Conservation (phyloP, 2,888 invertebrate genomes). For the Oscheius onirici region DNA sequence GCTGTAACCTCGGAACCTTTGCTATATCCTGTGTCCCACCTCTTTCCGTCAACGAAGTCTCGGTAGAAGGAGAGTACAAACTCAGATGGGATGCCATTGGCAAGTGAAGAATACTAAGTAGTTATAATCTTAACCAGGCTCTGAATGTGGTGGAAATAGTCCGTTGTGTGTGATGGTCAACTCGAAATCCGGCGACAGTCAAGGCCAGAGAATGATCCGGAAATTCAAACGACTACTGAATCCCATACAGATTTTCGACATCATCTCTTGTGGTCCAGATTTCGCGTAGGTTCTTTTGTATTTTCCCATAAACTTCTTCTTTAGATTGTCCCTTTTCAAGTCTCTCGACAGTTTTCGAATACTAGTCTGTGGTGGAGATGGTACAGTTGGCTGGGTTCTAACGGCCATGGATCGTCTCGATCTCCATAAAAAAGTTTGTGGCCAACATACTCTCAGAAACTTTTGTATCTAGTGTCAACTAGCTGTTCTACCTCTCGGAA, state of each 20-base stretch:
- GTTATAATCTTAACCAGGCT: slow-evolving; percentile 19
- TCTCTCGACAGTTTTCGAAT: slow-evolving; percentile 95
- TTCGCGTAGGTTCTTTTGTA: slow-evolving; percentile 79
- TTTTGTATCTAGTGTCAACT: slow-evolving; percentile 83
- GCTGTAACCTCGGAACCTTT: slow-evolving; percentile 87
- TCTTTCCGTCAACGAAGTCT: slow-evolving; percentile 78
- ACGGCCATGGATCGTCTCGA: slow-evolving; percentile 93
- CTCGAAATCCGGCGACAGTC: slow-evolving; percentile 96
- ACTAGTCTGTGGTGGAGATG: slow-evolving; percentile 95
- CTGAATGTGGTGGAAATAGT: slow-evolving; percentile 51
- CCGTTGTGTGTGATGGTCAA: slow-evolving; percentile 96
- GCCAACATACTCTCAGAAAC: background rate
- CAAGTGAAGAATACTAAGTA: background rate
- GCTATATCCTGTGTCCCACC: slow-evolving; percentile 93
- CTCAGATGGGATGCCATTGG: slow-evolving; percentile 51
- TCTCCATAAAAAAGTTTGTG: slow-evolving; percentile 77
- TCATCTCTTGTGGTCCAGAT: slow-evolving; percentile 85
- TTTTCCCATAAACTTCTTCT: slow-evolving; percentile 36
- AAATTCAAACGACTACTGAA: slow-evolving; percentile 90
- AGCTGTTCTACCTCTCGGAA: slow-evolving; percentile 92
- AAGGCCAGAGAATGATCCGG: slow-evolving; percentile 92
- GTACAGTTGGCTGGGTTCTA: slow-evolving; percentile 96
- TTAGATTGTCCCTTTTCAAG: slow-evolving; percentile 85
- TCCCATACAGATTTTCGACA: slow-evolving; percentile 96
- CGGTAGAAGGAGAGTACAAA: slow-evolving; percentile 35